These are phyloP conservation scores for Drosophila merina DNA, from an alignment of 2,888 invertebrate species.

Conservation along the genomic window DNA sequence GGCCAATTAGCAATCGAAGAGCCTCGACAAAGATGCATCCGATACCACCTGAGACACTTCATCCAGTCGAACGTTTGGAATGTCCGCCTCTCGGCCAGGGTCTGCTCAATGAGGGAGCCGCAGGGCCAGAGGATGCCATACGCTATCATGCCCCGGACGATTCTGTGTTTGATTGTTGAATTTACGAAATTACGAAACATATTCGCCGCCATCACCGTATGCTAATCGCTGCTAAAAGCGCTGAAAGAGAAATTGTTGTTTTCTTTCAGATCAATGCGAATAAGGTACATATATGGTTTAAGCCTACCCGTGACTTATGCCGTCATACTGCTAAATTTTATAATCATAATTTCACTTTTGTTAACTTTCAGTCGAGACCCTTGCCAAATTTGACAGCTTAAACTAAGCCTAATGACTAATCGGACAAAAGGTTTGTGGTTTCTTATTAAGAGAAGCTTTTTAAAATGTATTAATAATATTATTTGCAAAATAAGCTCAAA, in stretches of 20 bases:
- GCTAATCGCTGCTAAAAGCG: slow-evolving; percentile 22
- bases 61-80: slow-evolving; percentile 85
- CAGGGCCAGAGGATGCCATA: slow-evolving; percentile 87
- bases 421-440: background rate
- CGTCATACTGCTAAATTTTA: background rate
- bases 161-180: slow-evolving; percentile 85
- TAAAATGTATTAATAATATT: background rate
- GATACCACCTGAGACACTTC: slow-evolving; percentile 84
- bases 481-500: background rate
- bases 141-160: slow-evolving; percentile 86
- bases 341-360: slow-evolving; percentile 5
- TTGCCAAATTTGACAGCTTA: slow-evolving; percentile 10
- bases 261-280: slow-evolving; percentile 23
- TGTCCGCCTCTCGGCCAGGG: slow-evolving; percentile 84
- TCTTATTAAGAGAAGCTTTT: background rate
- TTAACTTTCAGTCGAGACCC: background rate
- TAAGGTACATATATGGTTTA: slow-evolving; percentile 6
- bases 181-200: slow-evolving; percentile 84
- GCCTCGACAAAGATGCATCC: background rate
- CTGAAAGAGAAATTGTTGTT: slow-evolving; percentile 41
- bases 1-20: slow-evolving; percentile 30
- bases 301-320: background rate
- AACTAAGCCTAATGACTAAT: background rate
- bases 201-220: slow-evolving; percentile 30
- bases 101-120: slow-evolving; percentile 86